Evolutionary conservation across 2,797 vertebrate species (phyloP).

Genomic region (Mallotus villosus): DNA sequence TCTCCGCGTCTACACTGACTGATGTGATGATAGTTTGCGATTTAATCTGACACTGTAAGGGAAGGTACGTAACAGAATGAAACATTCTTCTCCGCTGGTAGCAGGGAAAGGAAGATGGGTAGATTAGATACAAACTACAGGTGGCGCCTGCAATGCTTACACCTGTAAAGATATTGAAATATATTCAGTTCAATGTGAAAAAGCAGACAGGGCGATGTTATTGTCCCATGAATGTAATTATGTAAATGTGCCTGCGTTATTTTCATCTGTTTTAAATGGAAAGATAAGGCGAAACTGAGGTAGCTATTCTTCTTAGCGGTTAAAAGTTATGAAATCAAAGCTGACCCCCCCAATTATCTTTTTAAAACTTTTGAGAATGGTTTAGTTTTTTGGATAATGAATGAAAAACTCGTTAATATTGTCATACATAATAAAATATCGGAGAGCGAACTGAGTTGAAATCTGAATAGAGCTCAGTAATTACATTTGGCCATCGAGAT

Average conservation of each 20-base stretch:
- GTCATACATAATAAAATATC: not conserved
- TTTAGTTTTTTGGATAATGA: not conserved
- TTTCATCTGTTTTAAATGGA: not conserved
- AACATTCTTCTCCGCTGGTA: not conserved
- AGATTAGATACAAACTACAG: not conserved
- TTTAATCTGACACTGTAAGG: slow-evolving; percentile 25
- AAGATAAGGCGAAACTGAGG: not conserved
- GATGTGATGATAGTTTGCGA: slow-evolving; percentile 44
- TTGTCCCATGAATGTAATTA: too few species aligned
- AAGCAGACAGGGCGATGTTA: too few species aligned
- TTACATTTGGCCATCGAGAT: not conserved
- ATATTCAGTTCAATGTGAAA: too few species aligned
- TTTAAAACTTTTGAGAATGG: not conserved
- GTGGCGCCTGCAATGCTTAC: too few species aligned
- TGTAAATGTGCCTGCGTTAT: not conserved
- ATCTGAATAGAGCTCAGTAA: not conserved
- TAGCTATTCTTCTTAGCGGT: too few species aligned
- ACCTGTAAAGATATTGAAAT: not conserved
- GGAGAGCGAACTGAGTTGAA: not conserved
- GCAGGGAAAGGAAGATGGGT: not conserved
- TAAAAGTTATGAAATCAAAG: not conserved
- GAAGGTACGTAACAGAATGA: slow-evolving; percentile 43
- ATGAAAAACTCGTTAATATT: not conserved
- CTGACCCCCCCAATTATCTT: not conserved
- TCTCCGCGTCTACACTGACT: slow-evolving; percentile 10